A percentile compares a stretch with the other conserved stretches of the same genome.
Conservation (phyloP, 2,113 vertebrate genomes). For the Ptilonorhynchus violaceus region DNA sequence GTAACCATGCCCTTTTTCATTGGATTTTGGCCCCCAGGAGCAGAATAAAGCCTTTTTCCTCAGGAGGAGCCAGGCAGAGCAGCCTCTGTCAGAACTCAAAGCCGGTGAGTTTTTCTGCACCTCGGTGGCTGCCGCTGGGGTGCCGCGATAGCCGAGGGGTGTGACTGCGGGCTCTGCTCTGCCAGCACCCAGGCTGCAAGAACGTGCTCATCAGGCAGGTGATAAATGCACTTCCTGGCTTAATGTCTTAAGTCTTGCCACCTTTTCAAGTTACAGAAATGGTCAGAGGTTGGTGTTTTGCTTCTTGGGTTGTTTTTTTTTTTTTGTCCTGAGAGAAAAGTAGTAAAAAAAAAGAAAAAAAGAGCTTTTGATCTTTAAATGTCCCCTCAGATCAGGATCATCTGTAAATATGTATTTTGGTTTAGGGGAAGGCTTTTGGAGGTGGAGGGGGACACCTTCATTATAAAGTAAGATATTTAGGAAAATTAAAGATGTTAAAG, state of each 20-base stretch:
- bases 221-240: background rate
- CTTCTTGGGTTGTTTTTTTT: background rate
- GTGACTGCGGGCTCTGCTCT: background rate
- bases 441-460: background rate
- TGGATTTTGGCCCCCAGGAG: background rate
- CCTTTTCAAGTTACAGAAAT: background rate
- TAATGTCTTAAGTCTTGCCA: background rate
- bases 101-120: background rate
- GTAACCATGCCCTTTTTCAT: background rate
- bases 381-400: background rate
- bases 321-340: background rate
- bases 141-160: background rate
- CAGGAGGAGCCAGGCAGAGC: background rate
- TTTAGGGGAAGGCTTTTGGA: background rate
- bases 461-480: background rate
- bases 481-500: slow-evolving; percentile 15
- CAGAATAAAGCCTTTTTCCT: background rate
- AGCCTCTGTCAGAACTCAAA: background rate
- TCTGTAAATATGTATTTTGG: background rate
- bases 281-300: background rate
- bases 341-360: background rate
- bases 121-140: too few species aligned
- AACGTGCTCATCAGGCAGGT: background rate
- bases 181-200: background rate
- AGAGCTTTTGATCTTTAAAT: background rate